Evolutionary conservation across 2,888 invertebrate species (phyloP), one percentile per base, ranked within the genome.

Genomic region (Glyphotaelius pellucidus): DNA sequence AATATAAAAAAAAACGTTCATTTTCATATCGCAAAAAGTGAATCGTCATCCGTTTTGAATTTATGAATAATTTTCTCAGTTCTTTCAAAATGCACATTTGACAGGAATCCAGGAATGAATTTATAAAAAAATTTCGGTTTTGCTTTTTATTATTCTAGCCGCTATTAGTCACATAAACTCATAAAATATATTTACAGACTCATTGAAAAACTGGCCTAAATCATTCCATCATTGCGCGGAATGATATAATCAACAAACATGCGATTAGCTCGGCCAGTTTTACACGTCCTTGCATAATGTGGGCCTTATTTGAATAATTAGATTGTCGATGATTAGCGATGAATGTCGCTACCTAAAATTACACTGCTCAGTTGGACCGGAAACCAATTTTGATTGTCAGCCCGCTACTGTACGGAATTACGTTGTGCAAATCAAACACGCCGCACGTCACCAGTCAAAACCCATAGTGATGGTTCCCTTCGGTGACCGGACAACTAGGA

Each of bases 331-430:
- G n/a, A n/a, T n/a, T 30, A 47, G 14, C 42, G 30, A 47, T 86
- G 35, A 86, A 30, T 30, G n/a, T 30, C 35, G 1, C 30, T 42
- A 30, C 42, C 42, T 15, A 38, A 35, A 86, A 86, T 86, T 42
- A 86, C n/a, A 30, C 42, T 42, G 42, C n/a, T 86, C n/a, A 42
- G 47, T 42, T 86, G 42, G 42, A 86, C 86, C 47, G 42, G 86
- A 86, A 86, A 86, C 86, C 30, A 86, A 86, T 42, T 35, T 42
- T 42, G 42, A 47, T 86, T 86, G 86, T 47, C 38, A 86, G 30
- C 5, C 25, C 25, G 25, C 67, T 25, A 67, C n/a, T 25, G n/a
- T 67, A 67, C 25, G 67, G n/a, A 67, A 67, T 67, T n/a, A 67
- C 25, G 25, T 1, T 67, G 67, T n/a, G 67, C 67, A 67, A 67